phyloP scores from a whole-genome alignment of 2,888 invertebrate genomes.

The Trachelus stipa region DNA sequence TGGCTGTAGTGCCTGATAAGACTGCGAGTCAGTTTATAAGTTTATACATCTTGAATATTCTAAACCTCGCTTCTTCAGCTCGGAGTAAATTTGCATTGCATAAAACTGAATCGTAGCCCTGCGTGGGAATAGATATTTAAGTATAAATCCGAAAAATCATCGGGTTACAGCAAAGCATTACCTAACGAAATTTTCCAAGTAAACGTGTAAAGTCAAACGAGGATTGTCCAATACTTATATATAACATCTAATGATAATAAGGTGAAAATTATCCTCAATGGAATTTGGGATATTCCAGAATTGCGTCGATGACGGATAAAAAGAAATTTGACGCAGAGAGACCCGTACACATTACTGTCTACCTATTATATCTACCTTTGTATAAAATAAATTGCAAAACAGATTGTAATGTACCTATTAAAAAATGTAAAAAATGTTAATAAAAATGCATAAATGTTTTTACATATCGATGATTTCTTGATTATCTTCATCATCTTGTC shows the following conservation, averaged over 20 bases:
- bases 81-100: constrained; percentile 1
- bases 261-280: constrained; percentile 30
- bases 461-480: constrained; percentile 37
- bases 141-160: not conserved
- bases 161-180: constrained; percentile 2
- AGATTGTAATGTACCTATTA: constrained; percentile 59
- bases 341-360: constrained; percentile 48
- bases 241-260: constrained; percentile 36
- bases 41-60: not conserved
- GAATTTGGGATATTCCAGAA: constrained; percentile 30
- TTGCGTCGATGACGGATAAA: not conserved
- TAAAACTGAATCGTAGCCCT: not conserved
- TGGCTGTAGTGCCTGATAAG: not conserved
- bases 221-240: constrained; percentile 45
- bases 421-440: constrained; percentile 64
- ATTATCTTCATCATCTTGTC: not conserved
- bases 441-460: constrained; percentile 65
- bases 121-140: not conserved
- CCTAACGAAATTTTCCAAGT: constrained; percentile 35
- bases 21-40: not conserved
- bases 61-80: not conserved
- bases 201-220: constrained; percentile 41
- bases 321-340: constrained; percentile 20
- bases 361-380: constrained; percentile 55
- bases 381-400: constrained; percentile 58